phyloP scores from a whole-genome alignment of 2,113 vertebrate species.

The Barnardius zonarius region DNA sequence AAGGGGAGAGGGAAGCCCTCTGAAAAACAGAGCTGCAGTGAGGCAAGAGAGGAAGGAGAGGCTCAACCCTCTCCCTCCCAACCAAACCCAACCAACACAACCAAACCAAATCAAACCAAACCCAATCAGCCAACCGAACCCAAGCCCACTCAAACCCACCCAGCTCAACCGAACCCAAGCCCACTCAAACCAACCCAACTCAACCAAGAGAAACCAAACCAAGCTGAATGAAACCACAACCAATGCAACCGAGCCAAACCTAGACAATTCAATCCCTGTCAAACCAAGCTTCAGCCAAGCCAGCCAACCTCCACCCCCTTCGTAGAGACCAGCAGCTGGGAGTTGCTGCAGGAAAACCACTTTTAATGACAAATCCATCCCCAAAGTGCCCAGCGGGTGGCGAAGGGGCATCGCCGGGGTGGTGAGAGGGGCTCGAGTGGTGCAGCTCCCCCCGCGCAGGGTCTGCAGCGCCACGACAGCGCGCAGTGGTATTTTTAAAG shows the following conservation, averaged over 20 bases:
- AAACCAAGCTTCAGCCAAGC: neutral
- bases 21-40: neutral
- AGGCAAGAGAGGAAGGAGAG: neutral
- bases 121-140: neutral
- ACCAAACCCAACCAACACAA: neutral
- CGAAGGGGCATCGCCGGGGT: fast-evolving
- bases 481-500: neutral
- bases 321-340: fast-evolving
- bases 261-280: neutral
- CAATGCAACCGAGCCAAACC: neutral
- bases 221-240: neutral
- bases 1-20: neutral
- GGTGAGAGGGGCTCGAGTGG: neutral
- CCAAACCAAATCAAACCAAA: neutral
- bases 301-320: neutral
- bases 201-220: neutral
- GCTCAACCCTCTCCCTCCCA: neutral
- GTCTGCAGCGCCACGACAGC: no score
- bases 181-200: neutral
- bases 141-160: neutral
- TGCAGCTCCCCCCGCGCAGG: neutral
- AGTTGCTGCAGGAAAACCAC: neutral
- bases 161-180: neutral
- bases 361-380: neutral
- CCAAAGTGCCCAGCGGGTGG: neutral